A percentile compares a stretch with the other conserved stretches of the same genome.
phyloP scores from a whole-genome alignment of 2,797 vertebrate genomes.

The Peromyscus melanophrys region DNA sequence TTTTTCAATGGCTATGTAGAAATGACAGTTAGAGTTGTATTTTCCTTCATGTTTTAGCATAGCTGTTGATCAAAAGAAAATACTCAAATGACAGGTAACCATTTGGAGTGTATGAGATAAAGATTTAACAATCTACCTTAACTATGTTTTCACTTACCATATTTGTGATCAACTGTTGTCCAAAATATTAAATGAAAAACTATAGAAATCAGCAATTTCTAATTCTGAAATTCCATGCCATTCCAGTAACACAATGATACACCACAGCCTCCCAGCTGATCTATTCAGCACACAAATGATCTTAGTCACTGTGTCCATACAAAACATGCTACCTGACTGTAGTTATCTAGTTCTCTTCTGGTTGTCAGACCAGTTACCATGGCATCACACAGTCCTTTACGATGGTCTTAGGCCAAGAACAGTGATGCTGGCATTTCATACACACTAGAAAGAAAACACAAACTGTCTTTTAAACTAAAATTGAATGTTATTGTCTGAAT shows the following conservation, averaged over 20 bases:
- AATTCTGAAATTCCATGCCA: background rate
- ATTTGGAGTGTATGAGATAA: background rate
- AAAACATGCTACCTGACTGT: accelerated
- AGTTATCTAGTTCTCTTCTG: background rate
- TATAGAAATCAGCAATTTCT: background rate
- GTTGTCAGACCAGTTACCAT: background rate
- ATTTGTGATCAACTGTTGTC: background rate
- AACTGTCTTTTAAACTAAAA: background rate
- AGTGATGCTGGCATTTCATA: background rate
- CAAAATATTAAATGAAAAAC: background rate
- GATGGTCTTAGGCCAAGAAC: background rate
- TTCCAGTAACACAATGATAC: background rate
- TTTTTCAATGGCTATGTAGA: background rate
- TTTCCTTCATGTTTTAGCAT: background rate
- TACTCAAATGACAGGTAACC: background rate
- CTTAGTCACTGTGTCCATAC: background rate
- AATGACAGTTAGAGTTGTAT: background rate
- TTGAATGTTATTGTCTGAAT: background rate
- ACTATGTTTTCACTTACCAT: background rate
- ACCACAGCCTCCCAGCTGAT: background rate
- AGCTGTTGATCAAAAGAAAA: conserved; percentile 38
- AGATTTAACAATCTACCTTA: background rate
- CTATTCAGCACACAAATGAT: background rate
- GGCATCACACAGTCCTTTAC: background rate
- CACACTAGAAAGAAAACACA: background rate